These are phyloP conservation scores for Proterorhinus semilunaris DNA, from an alignment of 2,113 vertebrate genomes.

Conservation along the genomic window DNA sequence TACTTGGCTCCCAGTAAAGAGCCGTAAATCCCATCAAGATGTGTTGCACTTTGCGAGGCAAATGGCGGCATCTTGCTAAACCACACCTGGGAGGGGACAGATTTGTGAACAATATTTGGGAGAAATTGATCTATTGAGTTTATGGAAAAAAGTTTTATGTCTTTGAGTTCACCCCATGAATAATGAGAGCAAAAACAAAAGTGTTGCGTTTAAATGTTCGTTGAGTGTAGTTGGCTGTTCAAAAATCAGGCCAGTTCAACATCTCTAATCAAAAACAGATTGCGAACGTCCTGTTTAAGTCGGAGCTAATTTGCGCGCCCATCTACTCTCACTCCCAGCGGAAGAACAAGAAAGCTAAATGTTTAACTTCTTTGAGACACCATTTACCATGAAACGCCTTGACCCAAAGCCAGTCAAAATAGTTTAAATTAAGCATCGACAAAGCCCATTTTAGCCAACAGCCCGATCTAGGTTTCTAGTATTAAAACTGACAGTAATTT, in stretches of 20 bases:
- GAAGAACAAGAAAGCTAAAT: constrained; percentile 59
- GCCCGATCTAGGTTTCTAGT: constrained; percentile 29
- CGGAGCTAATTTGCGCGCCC: constrained; percentile 65
- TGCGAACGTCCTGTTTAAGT: constrained; percentile 77
- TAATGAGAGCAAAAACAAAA: too few species aligned
- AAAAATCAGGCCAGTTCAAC: constrained; percentile 70
- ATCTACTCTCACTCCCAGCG: constrained; percentile 63
- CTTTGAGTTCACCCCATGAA: too few species aligned
- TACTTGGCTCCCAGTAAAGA: too few species aligned
- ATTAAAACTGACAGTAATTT: constrained; percentile 35
- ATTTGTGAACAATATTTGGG: too few species aligned
- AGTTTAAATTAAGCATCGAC: constrained; percentile 30
- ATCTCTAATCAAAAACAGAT: constrained; percentile 74
- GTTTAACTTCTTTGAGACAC: constrained; percentile 45
- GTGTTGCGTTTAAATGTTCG: too few species aligned
- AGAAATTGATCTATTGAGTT: too few species aligned
- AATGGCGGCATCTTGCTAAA: too few species aligned
- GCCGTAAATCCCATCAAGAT: too few species aligned
- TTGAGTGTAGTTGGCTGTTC: constrained; percentile 46
- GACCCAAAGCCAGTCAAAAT: constrained; percentile 16
- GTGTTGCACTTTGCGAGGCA: too few species aligned
- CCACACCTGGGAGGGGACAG: too few species aligned
- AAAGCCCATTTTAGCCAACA: constrained; percentile 39
- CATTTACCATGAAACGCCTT: constrained; percentile 39
- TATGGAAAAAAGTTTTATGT: too few species aligned